Conservation (phyloP, 1,140 invertebrate genomes). For the Portunus trituberculatus region DNA sequence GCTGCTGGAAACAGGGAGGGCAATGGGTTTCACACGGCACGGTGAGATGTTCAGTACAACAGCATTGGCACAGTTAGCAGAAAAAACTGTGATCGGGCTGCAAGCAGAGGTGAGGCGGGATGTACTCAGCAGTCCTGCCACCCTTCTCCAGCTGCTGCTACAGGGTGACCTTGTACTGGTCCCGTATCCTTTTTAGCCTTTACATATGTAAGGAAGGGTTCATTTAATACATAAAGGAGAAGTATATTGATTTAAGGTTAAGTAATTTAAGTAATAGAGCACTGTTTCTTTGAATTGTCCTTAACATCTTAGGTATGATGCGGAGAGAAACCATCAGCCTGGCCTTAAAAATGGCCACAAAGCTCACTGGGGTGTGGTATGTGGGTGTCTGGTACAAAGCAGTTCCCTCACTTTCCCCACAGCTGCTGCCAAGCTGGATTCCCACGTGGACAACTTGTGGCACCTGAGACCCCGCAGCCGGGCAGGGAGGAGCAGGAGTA, state of each 20-base stretch:
- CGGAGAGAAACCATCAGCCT: constrained; percentile 74
- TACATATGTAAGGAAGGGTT: background rate
- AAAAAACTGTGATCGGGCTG: constrained; percentile 59
- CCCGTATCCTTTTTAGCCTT: constrained; percentile 76
- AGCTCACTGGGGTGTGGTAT: constrained; percentile 76
- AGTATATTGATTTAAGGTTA: background rate
- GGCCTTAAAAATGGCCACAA: constrained; percentile 68
- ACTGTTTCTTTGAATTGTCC: constrained; percentile 5
- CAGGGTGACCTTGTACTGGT: constrained; percentile 74
- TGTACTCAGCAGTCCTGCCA: constrained; percentile 57
- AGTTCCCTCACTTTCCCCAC: constrained; percentile 53
- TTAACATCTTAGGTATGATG: constrained; percentile 74
- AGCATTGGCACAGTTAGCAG: constrained; percentile 67
- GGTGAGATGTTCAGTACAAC: constrained; percentile 76
- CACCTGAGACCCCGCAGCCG: constrained; percentile 72
- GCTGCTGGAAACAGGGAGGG: constrained; percentile 64
- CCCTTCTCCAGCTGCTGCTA: constrained; percentile 68
- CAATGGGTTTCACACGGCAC: constrained; percentile 61
- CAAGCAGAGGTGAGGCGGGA: constrained; percentile 70
- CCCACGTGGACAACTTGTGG: constrained; percentile 71
- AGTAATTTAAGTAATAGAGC: too few species aligned
- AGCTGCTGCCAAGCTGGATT: constrained; percentile 61
- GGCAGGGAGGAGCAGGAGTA: constrained; percentile 59
- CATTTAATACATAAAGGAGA: background rate
- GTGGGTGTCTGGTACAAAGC: constrained; percentile 74